phyloP scores from a whole-genome alignment of 2,888 invertebrate genomes.

The Tromatobia lineatoria region DNA sequence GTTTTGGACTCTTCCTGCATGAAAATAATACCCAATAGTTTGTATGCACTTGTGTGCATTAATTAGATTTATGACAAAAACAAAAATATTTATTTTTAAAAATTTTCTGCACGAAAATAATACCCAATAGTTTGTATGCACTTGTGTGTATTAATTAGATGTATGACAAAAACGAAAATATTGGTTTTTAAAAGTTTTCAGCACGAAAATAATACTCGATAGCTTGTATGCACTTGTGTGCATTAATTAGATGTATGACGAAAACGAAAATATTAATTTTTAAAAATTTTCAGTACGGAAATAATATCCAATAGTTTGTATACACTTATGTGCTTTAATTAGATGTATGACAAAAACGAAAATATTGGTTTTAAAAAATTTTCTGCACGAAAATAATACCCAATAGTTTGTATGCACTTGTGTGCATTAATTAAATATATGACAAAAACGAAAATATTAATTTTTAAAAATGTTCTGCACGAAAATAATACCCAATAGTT shows the following conservation, averaged over 20 bases:
- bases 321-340: background rate
- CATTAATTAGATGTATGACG: background rate
- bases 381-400: too few species aligned
- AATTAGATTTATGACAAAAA: background rate
- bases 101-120: background rate
- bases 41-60: background rate
- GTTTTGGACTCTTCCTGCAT: slow-evolving; percentile 27
- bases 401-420: too few species aligned
- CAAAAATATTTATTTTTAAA: too few species aligned
- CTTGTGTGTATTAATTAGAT: too few species aligned
- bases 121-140: background rate
- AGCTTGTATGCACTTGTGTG: background rate
- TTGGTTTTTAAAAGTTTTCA: too few species aligned
- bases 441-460: too few species aligned
- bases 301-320: background rate
- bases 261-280: background rate
- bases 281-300: background rate
- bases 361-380: too few species aligned
- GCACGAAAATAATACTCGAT: background rate
- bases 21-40: background rate
- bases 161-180: background rate
- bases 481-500: too few species aligned
- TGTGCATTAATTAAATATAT: too few species aligned
- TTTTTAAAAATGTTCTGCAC: too few species aligned
- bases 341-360: background rate